Percentiles rank a stretch among this genome's conserved stretches.
phyloP scores from a whole-genome alignment of 92 coral and sea anemone genomes.

The Zoanthus gigantus region DNA sequence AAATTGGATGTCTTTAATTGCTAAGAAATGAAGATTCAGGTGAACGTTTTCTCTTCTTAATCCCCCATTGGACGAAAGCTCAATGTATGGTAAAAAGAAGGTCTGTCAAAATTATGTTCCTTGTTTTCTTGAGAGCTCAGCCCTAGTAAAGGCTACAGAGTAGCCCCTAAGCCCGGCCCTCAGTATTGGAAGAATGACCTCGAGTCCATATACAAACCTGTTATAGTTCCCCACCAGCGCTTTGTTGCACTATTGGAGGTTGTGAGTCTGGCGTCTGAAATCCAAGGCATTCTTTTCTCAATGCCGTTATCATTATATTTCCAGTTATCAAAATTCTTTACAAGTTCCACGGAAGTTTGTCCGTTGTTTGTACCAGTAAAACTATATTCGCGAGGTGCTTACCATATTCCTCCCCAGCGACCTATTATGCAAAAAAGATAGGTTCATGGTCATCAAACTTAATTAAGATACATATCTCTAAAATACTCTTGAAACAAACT shows the following conservation, averaged over 20 bases:
- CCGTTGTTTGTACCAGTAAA: slow-evolving; percentile 67
- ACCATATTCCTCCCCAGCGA: slow-evolving; percentile 90
- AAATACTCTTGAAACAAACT: too few relatives aligned
- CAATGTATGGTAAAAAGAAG: too few relatives aligned
- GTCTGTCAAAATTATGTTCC: too few relatives aligned
- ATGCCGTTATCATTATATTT: slow-evolving; percentile 57
- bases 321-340: slow-evolving; percentile 81
- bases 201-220: neutral
- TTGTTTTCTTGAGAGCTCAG: too few relatives aligned
- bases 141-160: too few relatives aligned
- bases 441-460: too few relatives aligned
- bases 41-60: too few relatives aligned
- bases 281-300: slow-evolving; percentile 83
- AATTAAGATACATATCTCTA: too few relatives aligned
- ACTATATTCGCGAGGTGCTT: slow-evolving; percentile 67
- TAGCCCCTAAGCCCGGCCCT: too few relatives aligned
- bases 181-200: neutral
- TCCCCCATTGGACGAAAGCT: too few relatives aligned
- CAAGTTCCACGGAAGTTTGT: slow-evolving; percentile 70
- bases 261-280: slow-evolving; percentile 65
- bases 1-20: too few relatives aligned
- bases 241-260: slow-evolving; percentile 57
- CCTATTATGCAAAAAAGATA: slow-evolving; percentile 26
- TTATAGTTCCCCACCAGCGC: slow-evolving; percentile 64
- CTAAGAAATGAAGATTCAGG: too few relatives aligned